Evolutionary conservation across 2,797 vertebrate genomes (phyloP), one percentile per base, ranked within the genome.

Genomic region (Setipinna tenuifilis): DNA sequence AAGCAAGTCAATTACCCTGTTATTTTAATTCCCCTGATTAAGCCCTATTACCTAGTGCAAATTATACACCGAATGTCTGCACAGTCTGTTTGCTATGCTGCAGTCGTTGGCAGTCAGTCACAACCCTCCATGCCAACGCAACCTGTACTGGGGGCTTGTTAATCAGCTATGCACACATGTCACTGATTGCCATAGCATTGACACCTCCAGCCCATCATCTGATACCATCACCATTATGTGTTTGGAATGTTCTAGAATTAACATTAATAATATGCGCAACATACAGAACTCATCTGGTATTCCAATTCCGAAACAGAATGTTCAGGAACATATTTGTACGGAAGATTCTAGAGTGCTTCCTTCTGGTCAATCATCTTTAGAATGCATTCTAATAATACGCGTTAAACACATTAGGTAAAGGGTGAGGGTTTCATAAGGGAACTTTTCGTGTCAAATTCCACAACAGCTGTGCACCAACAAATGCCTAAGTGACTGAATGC

Each of bases 11-110:
- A 41, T 44, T 46, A 7, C 44, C 35, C 71, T 44, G 71, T 44
- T 78, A 44, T 21, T 78, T 44, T 78, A 44, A 84, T 21, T 68
- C 62, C 46, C 82, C 46, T 35, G 65, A 71, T 71, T 71, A 71
- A 71, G 31, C 65, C 25, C 5, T 10, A 44, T 78, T 19, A 78
- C 35, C 21, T 9, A 31, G 35, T 44, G 19, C 71, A 78, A 75
- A 78, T 44, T 41, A 78, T 78, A 21, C 7, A 78, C 41, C 41
- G 35, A 44, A 78, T 44, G 35, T 41, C 71, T 78, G 71, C 6
- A 7, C 31, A 78, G 71, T 78, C 71, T 78, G 21, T 78, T 78
- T 78, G 71, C 17, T 31, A 78, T 21, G 44, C 71, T 44, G 71
- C 71, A 9, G 17, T 1, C 6, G 0, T 31, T 6, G 65, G 65